These are phyloP conservation scores for Sebastes steindachneri DNA, from an alignment of 2,797 vertebrate genomes.

Conservation along the genomic window DNA sequence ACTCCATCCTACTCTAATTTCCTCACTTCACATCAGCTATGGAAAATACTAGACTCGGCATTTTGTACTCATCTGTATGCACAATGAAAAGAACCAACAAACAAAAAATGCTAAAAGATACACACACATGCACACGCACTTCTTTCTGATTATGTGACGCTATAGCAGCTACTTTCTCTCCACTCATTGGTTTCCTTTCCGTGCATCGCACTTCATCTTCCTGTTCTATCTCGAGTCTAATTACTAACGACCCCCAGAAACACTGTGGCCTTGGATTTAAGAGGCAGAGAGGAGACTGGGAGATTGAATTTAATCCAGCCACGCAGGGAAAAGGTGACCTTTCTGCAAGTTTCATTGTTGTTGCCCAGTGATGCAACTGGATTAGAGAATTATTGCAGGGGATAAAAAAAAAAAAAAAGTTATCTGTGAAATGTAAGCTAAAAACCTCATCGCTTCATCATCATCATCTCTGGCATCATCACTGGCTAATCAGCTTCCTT, in stretches of 20 bases:
- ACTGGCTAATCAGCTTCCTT: constrained; percentile 44
- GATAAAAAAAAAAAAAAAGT: constrained; percentile 51
- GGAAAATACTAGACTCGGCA: constrained; percentile 38
- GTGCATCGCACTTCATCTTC: constrained; percentile 46
- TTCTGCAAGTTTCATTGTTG: constrained; percentile 70
- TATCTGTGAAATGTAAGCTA: constrained; percentile 52
- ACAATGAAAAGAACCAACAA: neutral
- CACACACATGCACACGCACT: neutral
- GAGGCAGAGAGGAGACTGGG: constrained; percentile 63
- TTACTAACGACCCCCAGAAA: constrained; percentile 72
- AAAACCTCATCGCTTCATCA: constrained; percentile 31
- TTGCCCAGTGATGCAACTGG: constrained; percentile 69
- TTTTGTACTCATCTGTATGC: constrained; percentile 1
- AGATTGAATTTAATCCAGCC: constrained; percentile 77
- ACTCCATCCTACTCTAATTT: constrained; percentile 51
- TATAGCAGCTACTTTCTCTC: constrained; percentile 7
- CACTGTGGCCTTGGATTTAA: constrained; percentile 72
- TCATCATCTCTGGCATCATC: constrained; percentile 6
- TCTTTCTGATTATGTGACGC: constrained; percentile 34
- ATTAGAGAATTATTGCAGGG: constrained; percentile 69
- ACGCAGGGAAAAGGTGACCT: constrained; percentile 71
- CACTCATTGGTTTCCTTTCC: constrained; percentile 45
- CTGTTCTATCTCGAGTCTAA: constrained; percentile 59
- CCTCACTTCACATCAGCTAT: constrained; percentile 48
- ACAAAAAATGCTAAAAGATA: neutral